Evolutionary conservation across 2,797 vertebrate genomes (phyloP).

Genomic region (Periophthalmus magnuspinnatus): DNA sequence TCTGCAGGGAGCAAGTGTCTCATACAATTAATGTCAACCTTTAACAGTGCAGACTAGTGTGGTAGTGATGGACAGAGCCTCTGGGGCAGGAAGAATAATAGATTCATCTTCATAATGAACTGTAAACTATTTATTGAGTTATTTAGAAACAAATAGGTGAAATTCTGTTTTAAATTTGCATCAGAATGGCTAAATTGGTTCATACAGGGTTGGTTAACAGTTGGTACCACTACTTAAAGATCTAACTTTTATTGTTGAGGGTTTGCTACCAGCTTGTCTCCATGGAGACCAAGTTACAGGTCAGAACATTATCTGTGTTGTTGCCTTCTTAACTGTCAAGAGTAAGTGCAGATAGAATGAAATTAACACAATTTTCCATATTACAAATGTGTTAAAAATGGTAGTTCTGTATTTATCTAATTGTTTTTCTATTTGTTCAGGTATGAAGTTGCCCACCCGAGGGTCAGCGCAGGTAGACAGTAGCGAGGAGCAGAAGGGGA

Average conservation of each 20-base stretch:
- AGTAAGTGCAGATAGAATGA: too few relatives aligned
- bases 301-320: too few relatives aligned
- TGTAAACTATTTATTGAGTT: background rate
- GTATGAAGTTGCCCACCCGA: slow-evolving; percentile 88
- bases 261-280: too few relatives aligned
- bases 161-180: background rate
- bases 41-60: slow-evolving; percentile 30
- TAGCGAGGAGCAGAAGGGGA: slow-evolving; percentile 78
- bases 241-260: too few relatives aligned
- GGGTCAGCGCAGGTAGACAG: slow-evolving; percentile 76
- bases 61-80: slow-evolving; percentile 45
- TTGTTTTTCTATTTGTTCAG: slow-evolving; percentile 57
- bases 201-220: too few relatives aligned
- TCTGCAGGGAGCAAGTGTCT: slow-evolving; percentile 55
- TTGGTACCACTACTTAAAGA: too few relatives aligned
- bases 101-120: background rate
- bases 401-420: background rate
- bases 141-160: background rate
- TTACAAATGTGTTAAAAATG: background rate
- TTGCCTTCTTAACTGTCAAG: too few relatives aligned
- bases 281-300: too few relatives aligned
- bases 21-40: slow-evolving; percentile 49
- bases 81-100: slow-evolving; percentile 13
- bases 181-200: background rate
- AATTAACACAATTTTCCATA: too few relatives aligned